Base-by-base conservation (phyloP, 2,888 invertebrate genomes). In the Brachyopa scutellaris region DNA sequence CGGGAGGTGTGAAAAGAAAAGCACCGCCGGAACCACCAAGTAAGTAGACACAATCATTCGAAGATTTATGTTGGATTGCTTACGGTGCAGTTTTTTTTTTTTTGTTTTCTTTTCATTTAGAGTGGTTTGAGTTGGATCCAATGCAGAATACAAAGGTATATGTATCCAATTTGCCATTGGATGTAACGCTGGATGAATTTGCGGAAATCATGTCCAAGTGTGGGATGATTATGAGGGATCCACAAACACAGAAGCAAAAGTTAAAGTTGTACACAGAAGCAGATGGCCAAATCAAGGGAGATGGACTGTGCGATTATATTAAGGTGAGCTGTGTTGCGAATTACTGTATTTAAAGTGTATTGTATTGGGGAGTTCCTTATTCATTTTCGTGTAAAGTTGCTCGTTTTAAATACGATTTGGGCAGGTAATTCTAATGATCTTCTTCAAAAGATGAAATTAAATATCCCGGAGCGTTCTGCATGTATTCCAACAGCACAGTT, bases 241-340 rank as follows among this genome's bases (percentile, higher is more conserved):
- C 94, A 0, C 92, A 93, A 47, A 94, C 93, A 8, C 95, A 94
- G 85, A 95, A 95, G 88, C 95, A 95, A 90, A 99, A 97, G 91
- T 91, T 98, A 1, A 99, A 99, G 91, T 91, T 99, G 31, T 99
- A 99, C 90, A 93, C 93, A 85, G 97, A 97, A 87, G 91, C 93
- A 33, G 93, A 94, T 86, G 94, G 95, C 0, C 94, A 97, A 84
- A 92, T 96, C 29, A 99, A 99, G 92, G 99, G 99, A 7, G 99
- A 99, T 92, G 99, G 96, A 8, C 92, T 97, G 45, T 99, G 99
- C 90, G 97, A 97, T 84, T 99, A 98, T 88, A 97, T 99, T 59
- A 97, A 96, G 93, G 95, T 97, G 88, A 90, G 91, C 29, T 7
- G 13, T 21, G n/a, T n/a, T n/a, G n/a, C n/a, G n/a, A n/a, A n/a